A percentile compares a stretch with the other conserved stretches of the same genome.
Evolutionary conservation across 2,113 vertebrate genomes (phyloP).

Genomic region (Carassius carassius): DNA sequence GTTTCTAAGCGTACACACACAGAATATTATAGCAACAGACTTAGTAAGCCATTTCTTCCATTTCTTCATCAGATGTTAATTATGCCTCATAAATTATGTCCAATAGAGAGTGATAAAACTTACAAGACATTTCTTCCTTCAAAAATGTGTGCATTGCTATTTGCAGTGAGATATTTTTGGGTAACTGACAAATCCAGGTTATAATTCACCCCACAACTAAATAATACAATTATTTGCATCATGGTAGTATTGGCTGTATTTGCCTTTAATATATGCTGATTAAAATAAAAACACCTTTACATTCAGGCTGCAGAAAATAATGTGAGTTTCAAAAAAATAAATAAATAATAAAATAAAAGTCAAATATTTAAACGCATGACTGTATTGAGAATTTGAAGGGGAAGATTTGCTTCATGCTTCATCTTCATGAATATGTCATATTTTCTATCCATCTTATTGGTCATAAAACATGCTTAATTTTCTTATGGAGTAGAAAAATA

Average conservation of each 20-base stretch:
- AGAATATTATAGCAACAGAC: constrained; percentile 36
- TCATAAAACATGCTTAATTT: neutral
- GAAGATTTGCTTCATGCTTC: neutral
- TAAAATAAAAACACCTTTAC: neutral
- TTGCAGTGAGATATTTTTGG: neutral
- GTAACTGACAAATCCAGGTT: neutral
- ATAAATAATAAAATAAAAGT: neutral
- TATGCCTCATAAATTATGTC: constrained; percentile 60
- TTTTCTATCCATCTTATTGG: neutral
- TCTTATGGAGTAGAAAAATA: neutral
- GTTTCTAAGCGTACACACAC: neutral
- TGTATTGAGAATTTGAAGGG: neutral
- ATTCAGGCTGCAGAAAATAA: neutral
- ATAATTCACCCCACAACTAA: neutral
- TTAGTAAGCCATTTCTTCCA: constrained; percentile 70
- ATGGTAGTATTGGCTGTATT: neutral
- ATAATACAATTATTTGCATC: neutral
- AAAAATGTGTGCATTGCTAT: neutral
- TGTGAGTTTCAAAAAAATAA: neutral
- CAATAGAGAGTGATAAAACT: constrained; percentile 66
- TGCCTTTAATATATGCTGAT: neutral
- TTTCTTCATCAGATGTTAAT: constrained; percentile 65
- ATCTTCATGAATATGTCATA: neutral
- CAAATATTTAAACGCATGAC: neutral
- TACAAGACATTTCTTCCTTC: constrained; percentile 22